A percentile compares a stretch with the other conserved stretches of the same genome.
Conservation (phyloP, 2,113 vertebrate species). For the Laticauda laticaudata region DNA sequence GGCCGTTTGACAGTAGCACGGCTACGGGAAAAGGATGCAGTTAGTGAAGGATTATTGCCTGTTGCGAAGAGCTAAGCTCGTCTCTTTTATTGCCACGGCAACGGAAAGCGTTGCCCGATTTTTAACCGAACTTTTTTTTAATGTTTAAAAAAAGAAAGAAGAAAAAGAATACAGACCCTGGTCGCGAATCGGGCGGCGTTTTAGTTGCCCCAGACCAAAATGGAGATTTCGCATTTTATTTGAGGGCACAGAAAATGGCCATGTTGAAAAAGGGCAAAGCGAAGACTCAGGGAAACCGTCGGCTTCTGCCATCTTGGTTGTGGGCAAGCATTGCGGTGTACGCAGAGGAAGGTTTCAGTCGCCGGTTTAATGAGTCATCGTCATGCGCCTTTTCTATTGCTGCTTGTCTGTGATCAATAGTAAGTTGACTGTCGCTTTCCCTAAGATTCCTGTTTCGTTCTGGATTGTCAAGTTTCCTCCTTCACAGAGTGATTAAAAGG, state of each 20-base stretch:
- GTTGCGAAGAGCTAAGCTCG: not conserved
- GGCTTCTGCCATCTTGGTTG: not conserved
- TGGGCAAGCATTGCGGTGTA: not conserved
- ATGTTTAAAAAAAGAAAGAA: not conserved
- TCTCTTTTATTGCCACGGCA: not conserved
- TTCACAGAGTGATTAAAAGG: not conserved
- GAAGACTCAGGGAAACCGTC: not conserved
- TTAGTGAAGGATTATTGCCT: not conserved
- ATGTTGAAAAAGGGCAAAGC: slow-evolving; percentile 11
- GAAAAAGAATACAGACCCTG: not conserved
- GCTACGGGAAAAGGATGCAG: not conserved
- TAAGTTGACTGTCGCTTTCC: not conserved
- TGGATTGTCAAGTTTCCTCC: not conserved
- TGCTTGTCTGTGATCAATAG: not conserved
- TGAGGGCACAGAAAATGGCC: not conserved
- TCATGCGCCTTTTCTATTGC: not conserved
- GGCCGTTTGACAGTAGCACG: not conserved
- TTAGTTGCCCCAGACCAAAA: slow-evolving; percentile 15
- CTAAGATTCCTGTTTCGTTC: not conserved
- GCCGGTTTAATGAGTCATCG: not conserved
- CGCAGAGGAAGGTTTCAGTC: not conserved
- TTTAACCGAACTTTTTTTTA: not conserved
- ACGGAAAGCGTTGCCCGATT: not conserved
- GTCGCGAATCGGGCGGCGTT: not conserved
- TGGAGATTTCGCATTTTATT: not conserved